Percentiles rank a stretch among this genome's conserved stretches.
Conservation (phyloP, 2,113 vertebrate species). For the Barnardius zonarius region DNA sequence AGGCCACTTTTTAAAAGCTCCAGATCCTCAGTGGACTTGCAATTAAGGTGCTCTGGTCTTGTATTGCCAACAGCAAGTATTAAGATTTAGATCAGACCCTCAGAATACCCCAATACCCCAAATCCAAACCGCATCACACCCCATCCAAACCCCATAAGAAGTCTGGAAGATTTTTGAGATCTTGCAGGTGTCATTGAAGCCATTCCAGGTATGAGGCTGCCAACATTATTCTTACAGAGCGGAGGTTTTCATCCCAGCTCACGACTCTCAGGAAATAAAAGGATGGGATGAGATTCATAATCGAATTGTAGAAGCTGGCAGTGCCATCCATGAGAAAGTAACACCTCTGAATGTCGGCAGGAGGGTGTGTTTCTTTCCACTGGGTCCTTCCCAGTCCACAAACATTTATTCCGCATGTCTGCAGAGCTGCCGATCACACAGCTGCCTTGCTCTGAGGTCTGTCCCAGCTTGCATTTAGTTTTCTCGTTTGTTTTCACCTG, state of each 20-base stretch:
- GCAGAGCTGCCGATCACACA: neutral
- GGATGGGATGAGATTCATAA: neutral
- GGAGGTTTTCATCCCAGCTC: neutral
- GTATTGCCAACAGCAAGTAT: neutral
- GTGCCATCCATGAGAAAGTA: constrained; percentile 19
- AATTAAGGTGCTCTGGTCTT: neutral
- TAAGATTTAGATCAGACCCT: neutral
- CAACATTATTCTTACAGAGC: neutral
- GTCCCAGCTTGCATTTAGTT: neutral
- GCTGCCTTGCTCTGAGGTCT: neutral
- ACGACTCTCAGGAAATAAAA: neutral
- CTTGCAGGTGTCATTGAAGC: neutral
- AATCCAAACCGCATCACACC: neutral
- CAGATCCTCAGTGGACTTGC: neutral
- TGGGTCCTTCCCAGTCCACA: constrained; percentile 28
- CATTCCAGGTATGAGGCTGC: neutral
- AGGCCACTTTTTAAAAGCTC: neutral
- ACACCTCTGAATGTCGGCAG: constrained; percentile 22
- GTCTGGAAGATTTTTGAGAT: neutral
- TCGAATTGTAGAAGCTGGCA: neutral
- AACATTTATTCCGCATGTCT: constrained; percentile 38
- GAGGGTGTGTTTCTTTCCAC: constrained; percentile 30
- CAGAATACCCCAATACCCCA: neutral
- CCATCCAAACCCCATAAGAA: neutral
- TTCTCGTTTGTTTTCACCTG: neutral